Evolutionary conservation across 2,888 invertebrate genomes (phyloP).

Genomic region (Trypoxylon attenuatum): DNA sequence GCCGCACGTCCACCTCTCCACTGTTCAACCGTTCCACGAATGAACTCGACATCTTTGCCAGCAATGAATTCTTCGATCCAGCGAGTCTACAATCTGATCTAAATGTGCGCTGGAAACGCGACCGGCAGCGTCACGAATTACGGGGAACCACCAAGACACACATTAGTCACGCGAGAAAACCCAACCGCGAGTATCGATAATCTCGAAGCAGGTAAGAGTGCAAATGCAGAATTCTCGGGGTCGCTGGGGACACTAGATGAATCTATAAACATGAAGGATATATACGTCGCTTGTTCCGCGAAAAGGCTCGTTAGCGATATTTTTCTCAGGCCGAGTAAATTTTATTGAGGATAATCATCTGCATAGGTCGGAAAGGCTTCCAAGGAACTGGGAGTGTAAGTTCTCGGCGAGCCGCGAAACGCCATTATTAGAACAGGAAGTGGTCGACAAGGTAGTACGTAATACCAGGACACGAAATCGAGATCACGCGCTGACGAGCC

Average conservation of each 20-base stretch:
- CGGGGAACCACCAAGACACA: background rate
- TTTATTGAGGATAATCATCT: conserved; percentile 11
- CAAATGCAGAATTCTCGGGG: conserved; percentile 22
- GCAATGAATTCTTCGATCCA: too few relatives aligned
- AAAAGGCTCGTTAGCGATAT: conserved; percentile 35
- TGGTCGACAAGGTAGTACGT: conserved; percentile 34
- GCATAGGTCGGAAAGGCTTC: background rate
- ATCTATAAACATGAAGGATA: conserved; percentile 40
- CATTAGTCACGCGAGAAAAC: background rate
- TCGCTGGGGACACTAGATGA: conserved; percentile 5
- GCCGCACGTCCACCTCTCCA: too few relatives aligned
- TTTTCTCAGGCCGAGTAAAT: background rate
- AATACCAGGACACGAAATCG: conserved; percentile 43
- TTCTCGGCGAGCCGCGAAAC: conserved; percentile 18
- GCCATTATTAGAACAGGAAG: conserved; percentile 31
- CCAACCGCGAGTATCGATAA: background rate
- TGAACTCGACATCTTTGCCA: too few relatives aligned
- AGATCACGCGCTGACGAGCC: conserved; percentile 37
- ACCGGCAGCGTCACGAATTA: background rate
- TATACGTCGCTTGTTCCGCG: conserved; percentile 48
- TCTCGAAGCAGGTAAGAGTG: background rate
- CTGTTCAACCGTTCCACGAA: too few relatives aligned
- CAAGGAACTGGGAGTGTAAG: conserved; percentile 17
- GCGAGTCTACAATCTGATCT: background rate
- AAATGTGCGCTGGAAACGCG: background rate